Conservation (phyloP, 2,888 invertebrate species). For the Netelia fuscicornis region DNA sequence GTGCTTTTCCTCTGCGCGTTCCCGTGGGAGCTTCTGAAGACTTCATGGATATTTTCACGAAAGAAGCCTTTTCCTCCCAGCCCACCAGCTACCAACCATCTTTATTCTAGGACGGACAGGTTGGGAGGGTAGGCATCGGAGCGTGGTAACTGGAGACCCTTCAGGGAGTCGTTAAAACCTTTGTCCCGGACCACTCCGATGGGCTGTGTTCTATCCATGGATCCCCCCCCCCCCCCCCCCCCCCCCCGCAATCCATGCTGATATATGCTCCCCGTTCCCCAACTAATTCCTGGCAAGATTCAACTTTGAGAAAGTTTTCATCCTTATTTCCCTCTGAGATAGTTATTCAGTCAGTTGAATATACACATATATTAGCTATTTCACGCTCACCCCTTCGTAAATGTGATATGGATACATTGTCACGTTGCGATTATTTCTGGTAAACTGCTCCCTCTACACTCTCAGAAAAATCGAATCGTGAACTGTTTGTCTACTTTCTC, state of each 20-base stretch:
- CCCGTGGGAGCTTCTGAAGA: constrained; percentile 67
- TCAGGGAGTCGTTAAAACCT: constrained; percentile 84
- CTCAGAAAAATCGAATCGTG: constrained; percentile 52
- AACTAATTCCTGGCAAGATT: constrained; percentile 74
- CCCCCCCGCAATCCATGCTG: constrained; percentile 80
- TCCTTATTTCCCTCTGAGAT: constrained; percentile 64
- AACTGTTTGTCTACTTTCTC: constrained; percentile 44
- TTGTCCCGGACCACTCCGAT: constrained; percentile 78
- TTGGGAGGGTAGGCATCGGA: constrained; percentile 84
- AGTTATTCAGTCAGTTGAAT: constrained; percentile 45
- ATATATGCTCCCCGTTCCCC: constrained; percentile 73
- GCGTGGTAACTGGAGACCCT: constrained; percentile 84
- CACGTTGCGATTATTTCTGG: constrained; percentile 33
- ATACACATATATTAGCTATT: constrained; percentile 50
- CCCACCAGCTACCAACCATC: constrained; percentile 79
- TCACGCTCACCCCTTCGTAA: constrained; percentile 13
- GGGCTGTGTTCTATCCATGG: constrained; percentile 72
- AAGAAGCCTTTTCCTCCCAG: constrained; percentile 67
- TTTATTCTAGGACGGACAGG: constrained; percentile 83
- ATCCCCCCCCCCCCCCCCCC: no score
- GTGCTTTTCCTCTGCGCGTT: constrained; percentile 72
- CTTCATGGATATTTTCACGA: constrained; percentile 75
- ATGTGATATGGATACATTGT: constrained; percentile 29
- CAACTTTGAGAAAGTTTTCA: constrained; percentile 56
- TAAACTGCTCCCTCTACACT: constrained; percentile 50